Conservation (phyloP, 2,113 vertebrate genomes). For the Acanthisitta chloris region DNA sequence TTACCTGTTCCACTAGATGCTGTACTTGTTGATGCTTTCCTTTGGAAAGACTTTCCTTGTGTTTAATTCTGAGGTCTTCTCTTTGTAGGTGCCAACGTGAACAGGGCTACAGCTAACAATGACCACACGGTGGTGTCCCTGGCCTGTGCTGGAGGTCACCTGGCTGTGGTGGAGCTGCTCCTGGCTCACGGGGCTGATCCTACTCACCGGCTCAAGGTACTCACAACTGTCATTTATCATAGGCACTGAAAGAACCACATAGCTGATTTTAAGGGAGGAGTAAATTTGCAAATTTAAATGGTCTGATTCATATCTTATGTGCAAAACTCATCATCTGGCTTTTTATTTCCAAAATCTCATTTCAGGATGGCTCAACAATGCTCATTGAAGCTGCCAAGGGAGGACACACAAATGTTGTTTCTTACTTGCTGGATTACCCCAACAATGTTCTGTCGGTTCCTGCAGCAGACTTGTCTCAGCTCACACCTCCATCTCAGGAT, state of each 20-base stretch:
- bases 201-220: slow-evolving; percentile 97
- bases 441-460: slow-evolving; percentile 95
- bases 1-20: neutral
- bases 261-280: neutral
- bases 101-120: slow-evolving; percentile 96
- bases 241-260: neutral
- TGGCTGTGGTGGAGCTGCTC: slow-evolving; percentile 95
- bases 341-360: slow-evolving; percentile 32
- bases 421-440: slow-evolving; percentile 97
- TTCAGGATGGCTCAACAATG: slow-evolving; percentile 97
- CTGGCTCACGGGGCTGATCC: slow-evolving; percentile 97
- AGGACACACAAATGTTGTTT: slow-evolving; percentile 98
- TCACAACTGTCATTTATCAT: neutral
- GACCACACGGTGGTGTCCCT: slow-evolving; percentile 99
- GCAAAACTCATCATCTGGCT: neutral
- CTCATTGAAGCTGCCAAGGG: slow-evolving; percentile 99
- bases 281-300: neutral
- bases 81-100: slow-evolving; percentile 92
- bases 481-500: slow-evolving; percentile 95
- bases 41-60: neutral
- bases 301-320: neutral
- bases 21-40: neutral
- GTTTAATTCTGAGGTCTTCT: neutral
- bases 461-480: slow-evolving; percentile 89
- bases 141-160: slow-evolving; percentile 95